phyloP scores from a whole-genome alignment of 2,888 invertebrate species.

The Stegana nigrithorax region DNA sequence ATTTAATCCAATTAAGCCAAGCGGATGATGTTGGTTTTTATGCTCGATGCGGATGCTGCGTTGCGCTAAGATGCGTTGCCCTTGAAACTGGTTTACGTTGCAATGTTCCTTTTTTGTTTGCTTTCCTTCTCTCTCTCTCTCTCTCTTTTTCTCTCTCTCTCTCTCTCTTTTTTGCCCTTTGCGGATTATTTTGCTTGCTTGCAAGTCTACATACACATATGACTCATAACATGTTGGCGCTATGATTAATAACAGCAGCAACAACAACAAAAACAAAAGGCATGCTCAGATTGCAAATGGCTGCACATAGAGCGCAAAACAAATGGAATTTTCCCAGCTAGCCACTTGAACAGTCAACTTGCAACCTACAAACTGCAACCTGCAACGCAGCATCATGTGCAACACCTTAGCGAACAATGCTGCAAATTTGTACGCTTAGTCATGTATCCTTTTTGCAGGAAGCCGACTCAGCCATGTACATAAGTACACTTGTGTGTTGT shows the following conservation, averaged over 20 bases:
- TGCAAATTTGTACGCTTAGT: not conserved
- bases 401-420: too few species aligned
- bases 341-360: not conserved
- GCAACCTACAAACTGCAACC: too few species aligned
- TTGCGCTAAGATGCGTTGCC: not conserved
- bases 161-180: not conserved
- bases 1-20: not conserved
- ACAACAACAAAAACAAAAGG: not conserved
- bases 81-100: not conserved
- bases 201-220: not conserved
- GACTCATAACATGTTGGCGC: not conserved
- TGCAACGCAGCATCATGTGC: too few species aligned
- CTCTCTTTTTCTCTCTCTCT: not conserved
- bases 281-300: too few species aligned
- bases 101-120: too few species aligned
- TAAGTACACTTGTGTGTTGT: not conserved
- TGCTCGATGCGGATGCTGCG: not conserved
- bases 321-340: not conserved
- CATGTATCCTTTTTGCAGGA: not conserved
- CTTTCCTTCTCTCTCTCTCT: not conserved
- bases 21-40: not conserved
- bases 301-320: not conserved
- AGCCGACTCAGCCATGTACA: not conserved
- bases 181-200: not conserved
- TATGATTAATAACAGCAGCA: too few species aligned